Evolutionary conservation across 2,888 invertebrate genomes (phyloP).

Genomic region (Pherbina coryleti): DNA sequence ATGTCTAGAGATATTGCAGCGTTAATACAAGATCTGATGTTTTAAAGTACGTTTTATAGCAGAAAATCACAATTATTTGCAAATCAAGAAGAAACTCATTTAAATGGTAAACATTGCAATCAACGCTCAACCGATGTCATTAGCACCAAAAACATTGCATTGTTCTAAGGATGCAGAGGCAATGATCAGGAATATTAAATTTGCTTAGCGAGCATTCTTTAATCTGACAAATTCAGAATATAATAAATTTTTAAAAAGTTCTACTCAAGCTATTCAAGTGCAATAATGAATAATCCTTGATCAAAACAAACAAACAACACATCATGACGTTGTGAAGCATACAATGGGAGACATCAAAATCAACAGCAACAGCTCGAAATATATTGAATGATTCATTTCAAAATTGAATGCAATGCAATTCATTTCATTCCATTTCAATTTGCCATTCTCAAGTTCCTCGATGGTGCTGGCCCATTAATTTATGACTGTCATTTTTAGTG

Average conservation of each 20-base stretch:
- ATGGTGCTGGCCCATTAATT: slow-evolving; percentile 55
- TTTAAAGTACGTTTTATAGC: slow-evolving; percentile 22
- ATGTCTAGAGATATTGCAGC: background rate
- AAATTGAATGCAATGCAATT: slow-evolving; percentile 50
- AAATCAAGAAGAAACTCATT: background rate
- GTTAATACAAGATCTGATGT: background rate
- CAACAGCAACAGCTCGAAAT: slow-evolving; percentile 47
- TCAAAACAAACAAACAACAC: background rate
- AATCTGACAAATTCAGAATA: too few species aligned
- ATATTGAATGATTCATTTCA: slow-evolving; percentile 63
- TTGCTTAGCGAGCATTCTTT: background rate
- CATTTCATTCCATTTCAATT: slow-evolving; percentile 49
- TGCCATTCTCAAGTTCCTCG: background rate
- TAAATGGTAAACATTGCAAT: background rate
- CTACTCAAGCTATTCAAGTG: background rate
- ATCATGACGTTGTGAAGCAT: too few species aligned
- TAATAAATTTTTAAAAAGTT: background rate
- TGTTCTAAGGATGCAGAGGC: background rate
- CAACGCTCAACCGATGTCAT: slow-evolving; percentile 1
- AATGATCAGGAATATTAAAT: background rate
- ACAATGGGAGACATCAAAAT: slow-evolving; percentile 19
- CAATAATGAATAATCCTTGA: too few species aligned
- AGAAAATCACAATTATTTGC: slow-evolving; percentile 13
- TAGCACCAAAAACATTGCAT: background rate
- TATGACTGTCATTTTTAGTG: slow-evolving; percentile 63